phyloP scores from a whole-genome alignment of 2,113 vertebrate species.

The Pterophyllum scalare region DNA sequence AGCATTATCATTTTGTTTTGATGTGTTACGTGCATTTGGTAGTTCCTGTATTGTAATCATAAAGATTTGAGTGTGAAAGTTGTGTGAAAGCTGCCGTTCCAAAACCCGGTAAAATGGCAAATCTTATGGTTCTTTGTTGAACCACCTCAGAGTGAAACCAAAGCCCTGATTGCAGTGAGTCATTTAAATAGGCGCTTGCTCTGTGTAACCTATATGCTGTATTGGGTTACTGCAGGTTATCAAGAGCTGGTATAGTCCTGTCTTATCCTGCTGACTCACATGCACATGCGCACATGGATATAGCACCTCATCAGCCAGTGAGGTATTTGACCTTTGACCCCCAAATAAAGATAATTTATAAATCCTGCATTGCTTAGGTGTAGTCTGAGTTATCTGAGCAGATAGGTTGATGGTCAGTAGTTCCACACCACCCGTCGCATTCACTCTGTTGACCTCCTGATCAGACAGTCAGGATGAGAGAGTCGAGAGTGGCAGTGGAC shows the following conservation, averaged over 20 bases:
- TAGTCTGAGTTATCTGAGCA: slow-evolving; percentile 10
- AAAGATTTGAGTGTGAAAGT: neutral
- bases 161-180: slow-evolving; percentile 33
- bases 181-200: neutral
- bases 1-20: slow-evolving; percentile 17
- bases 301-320: slow-evolving; percentile 51
- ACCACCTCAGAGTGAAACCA: slow-evolving; percentile 42
- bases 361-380: slow-evolving; percentile 1
- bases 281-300: neutral
- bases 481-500: slow-evolving; percentile 7
- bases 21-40: slow-evolving; percentile 12
- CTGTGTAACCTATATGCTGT: neutral
- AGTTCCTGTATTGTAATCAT: neutral
- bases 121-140: neutral
- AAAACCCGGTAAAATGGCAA: neutral
- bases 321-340: slow-evolving; percentile 54
- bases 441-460: slow-evolving; percentile 59
- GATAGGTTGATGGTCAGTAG: neutral
- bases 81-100: neutral
- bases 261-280: slow-evolving; percentile 10
- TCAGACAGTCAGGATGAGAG: slow-evolving; percentile 68
- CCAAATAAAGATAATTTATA: neutral
- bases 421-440: neutral
- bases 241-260: slow-evolving; percentile 15
- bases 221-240: slow-evolving; percentile 65